Evolutionary conservation across 2,888 invertebrate genomes (phyloP).

Genomic region (Microchrysa polita): DNA sequence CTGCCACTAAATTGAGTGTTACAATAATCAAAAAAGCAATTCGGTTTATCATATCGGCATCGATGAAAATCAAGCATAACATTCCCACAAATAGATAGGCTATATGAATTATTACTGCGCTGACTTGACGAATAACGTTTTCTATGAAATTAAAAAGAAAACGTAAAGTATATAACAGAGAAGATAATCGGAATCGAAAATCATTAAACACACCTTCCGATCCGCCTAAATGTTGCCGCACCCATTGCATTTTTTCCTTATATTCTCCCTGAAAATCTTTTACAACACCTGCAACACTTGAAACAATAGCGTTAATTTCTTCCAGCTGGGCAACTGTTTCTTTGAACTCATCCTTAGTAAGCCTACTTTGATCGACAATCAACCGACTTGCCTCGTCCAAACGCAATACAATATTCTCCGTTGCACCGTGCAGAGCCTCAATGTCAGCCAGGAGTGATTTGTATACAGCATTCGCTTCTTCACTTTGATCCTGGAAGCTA

Average conservation of each 20-base stretch:
- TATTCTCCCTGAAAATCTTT: conserved; percentile 31
- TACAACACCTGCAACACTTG: conserved; percentile 50
- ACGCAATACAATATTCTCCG: conserved; percentile 60
- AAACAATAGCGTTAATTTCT: conserved; percentile 68
- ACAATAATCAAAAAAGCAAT: conserved; percentile 38
- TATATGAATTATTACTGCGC: conserved; percentile 38
- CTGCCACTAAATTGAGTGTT: conserved; percentile 32
- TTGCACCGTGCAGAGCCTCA: conserved; percentile 66
- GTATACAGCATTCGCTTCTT: conserved; percentile 66
- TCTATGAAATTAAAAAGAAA: conserved; percentile 27
- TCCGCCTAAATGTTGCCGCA: conserved; percentile 43
- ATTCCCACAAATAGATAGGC: conserved; percentile 47
- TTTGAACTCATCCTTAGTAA: conserved; percentile 65
- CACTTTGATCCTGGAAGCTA: conserved; percentile 65
- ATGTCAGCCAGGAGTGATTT: conserved; percentile 68
- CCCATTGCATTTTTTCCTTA: conserved; percentile 34
- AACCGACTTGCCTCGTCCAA: conserved; percentile 36
- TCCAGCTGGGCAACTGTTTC: conserved; percentile 65
- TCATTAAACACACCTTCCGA: conserved; percentile 21
- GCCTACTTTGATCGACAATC: conserved; percentile 61
- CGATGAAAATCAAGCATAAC: conserved; percentile 48
- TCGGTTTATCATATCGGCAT: conserved; percentile 41
- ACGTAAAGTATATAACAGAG: too few species aligned
- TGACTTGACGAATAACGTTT: conserved; percentile 20
- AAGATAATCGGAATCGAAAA: too few species aligned